Evolutionary conservation across 2,797 vertebrate species (phyloP), one percentile per base, ranked within the genome.

Genomic region (Scleropages formosus): DNA sequence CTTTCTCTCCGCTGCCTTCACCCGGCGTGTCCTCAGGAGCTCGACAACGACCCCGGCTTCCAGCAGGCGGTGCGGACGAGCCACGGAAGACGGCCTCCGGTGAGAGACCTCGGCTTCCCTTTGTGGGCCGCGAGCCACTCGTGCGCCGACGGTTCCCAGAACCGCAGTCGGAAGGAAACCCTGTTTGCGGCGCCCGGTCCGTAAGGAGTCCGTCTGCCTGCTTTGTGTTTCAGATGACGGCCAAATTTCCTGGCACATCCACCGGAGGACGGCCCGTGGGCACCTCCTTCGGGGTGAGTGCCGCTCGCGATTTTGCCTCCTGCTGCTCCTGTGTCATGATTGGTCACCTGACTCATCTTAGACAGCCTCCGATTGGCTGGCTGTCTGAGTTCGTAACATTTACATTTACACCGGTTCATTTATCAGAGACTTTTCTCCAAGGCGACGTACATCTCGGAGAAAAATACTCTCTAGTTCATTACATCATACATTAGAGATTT

Each of bases 1-100:
- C 11, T 76, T 69, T 65, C 84, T 82, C 84, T 39, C 6, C 39
- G 39, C 31, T 39, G 31, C n/a, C n/a, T 39, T 6, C 31, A 2
- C 39, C 6, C 39, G 6, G 11, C 24, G 16, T 76, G n/a, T 69
- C 65, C 84, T 82, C 84, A 99, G 98, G 96, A 98, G 81, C 86
- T 99, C 85, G 95, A 98, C 79, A 98, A 98, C 85, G 98, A 99
- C 83, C 80, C 79, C 31, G 96, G 87, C 78, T 98, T 98, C 91
- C 96, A 98, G 84, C 94, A 96, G 87, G 96, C 96, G 66, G 92
- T 96, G 47, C 94, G 89, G 85, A 98, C 96, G 26, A 99, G 96
- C 86, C 93, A 99, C 90, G 96, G 96, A 80, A 93, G 96, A 90
- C 94, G 95, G 89, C 95, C 93, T 44, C 94, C 95, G 67, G 98